Evolutionary conservation across 2,113 vertebrate genomes (phyloP).

Genomic region (Callipepla squamata): DNA sequence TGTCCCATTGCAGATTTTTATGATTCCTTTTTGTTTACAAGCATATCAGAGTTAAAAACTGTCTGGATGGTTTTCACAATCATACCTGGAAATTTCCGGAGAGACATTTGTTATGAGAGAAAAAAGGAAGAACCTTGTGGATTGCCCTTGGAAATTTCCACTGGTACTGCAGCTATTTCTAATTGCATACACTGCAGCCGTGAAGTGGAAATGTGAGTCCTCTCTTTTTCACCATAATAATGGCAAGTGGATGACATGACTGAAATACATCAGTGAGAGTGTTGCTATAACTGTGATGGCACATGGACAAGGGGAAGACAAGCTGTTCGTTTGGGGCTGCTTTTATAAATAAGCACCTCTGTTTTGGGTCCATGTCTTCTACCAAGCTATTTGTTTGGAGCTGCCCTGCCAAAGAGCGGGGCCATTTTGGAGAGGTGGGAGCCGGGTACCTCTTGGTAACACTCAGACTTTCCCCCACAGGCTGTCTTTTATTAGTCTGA

Average conservation of each 20-base stretch:
- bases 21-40: neutral
- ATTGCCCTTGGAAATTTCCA: conserved; percentile 55
- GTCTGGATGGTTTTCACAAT: neutral
- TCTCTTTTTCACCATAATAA: neutral
- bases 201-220: neutral
- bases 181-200: neutral
- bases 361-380: neutral
- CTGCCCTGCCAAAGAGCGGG: neutral
- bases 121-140: conserved; percentile 21
- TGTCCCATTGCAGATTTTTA: neutral
- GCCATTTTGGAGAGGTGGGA: neutral
- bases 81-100: neutral
- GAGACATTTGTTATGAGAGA: neutral
- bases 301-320: neutral
- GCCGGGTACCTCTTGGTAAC: neutral
- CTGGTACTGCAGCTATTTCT: neutral
- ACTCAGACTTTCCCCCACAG: neutral
- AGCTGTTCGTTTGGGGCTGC: neutral
- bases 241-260: neutral
- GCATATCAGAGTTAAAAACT: neutral
- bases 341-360: neutral
- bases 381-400: neutral
- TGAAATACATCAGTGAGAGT: neutral
- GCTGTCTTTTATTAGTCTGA: neutral
- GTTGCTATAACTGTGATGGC: neutral